phyloP scores from a whole-genome alignment of 2,888 invertebrate species.

The Drosophila anomelani region DNA sequence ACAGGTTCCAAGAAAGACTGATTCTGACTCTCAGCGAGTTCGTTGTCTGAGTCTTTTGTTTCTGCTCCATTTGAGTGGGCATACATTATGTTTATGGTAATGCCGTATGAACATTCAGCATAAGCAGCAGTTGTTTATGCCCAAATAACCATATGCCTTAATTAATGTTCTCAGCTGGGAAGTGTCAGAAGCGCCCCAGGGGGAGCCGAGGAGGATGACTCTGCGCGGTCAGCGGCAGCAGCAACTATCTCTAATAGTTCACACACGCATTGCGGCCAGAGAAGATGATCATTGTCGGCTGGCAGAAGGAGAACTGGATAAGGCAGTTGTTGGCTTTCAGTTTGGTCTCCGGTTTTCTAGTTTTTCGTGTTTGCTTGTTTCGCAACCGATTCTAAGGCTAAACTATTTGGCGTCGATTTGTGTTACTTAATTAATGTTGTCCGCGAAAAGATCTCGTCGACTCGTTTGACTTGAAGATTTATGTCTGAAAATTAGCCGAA shows the following conservation, averaged over 20 bases:
- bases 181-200: slow-evolving; percentile 17
- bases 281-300: slow-evolving; percentile 10
- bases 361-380: slow-evolving; percentile 61
- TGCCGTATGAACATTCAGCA: slow-evolving; percentile 23
- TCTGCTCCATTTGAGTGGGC: slow-evolving; percentile 26
- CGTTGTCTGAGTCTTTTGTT: slow-evolving; percentile 46
- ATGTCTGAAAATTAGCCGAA: slow-evolving; percentile 41
- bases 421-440: slow-evolving; percentile 58
- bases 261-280: slow-evolving; percentile 39
- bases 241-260: slow-evolving; percentile 43
- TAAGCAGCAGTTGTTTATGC: slow-evolving; percentile 35
- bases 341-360: slow-evolving; percentile 45
- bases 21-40: slow-evolving; percentile 42
- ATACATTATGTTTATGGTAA: slow-evolving; percentile 68
- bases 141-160: slow-evolving; percentile 21
- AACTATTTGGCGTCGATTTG: slow-evolving; percentile 52
- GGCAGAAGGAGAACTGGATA: slow-evolving; percentile 51
- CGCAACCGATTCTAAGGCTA: slow-evolving; percentile 67
- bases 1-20: slow-evolving; percentile 49
- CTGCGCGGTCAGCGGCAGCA: slow-evolving; percentile 5
- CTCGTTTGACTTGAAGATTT: slow-evolving; percentile 54
- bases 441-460: slow-evolving; percentile 43
- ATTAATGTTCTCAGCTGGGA: slow-evolving; percentile 27
- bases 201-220: slow-evolving; percentile 8
- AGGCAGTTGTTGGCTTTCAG: slow-evolving; percentile 36